phyloP scores from a whole-genome alignment of 2,113 vertebrate species.

The Misgurnus mizolepis region DNA sequence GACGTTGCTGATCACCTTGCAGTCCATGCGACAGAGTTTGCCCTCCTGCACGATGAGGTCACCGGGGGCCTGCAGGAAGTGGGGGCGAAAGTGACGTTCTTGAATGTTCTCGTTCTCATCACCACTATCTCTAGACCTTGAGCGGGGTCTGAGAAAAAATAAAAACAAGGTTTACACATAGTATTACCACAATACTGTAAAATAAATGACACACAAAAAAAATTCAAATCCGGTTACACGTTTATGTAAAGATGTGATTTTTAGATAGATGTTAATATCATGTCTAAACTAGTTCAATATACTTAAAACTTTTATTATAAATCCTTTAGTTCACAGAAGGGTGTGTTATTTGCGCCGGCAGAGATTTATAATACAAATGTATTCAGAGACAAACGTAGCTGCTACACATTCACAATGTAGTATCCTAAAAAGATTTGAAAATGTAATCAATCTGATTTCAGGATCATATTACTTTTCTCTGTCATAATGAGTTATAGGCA shows the following conservation, averaged over 20 bases:
- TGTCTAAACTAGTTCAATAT: no score
- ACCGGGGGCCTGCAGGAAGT: conserved; percentile 97
- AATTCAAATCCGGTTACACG: no score
- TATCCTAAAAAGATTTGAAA: not conserved
- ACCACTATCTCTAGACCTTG: conserved; percentile 92
- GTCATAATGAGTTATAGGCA: not conserved
- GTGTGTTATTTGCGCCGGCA: no score
- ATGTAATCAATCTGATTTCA: not conserved
- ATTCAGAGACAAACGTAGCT: not conserved
- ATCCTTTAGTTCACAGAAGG: no score
- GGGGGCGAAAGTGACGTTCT: conserved; percentile 97
- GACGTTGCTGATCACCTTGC: conserved; percentile 80
- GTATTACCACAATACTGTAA: not conserved
- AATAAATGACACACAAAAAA: no score
- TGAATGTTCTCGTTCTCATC: conserved; percentile 97
- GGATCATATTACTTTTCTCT: not conserved
- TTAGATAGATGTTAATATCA: no score
- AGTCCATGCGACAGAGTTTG: conserved; percentile 96
- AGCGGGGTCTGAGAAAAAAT: conserved; percentile 81
- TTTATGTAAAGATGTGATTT: no score
- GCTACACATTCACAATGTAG: no score
- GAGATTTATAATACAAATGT: not conserved
- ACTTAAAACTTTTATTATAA: no score
- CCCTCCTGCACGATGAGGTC: conserved; percentile 96
- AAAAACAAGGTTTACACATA: not conserved